These are phyloP conservation scores for Cirrhinus molitorella DNA, from an alignment of 2,797 vertebrate genomes.

Conservation along the genomic window DNA sequence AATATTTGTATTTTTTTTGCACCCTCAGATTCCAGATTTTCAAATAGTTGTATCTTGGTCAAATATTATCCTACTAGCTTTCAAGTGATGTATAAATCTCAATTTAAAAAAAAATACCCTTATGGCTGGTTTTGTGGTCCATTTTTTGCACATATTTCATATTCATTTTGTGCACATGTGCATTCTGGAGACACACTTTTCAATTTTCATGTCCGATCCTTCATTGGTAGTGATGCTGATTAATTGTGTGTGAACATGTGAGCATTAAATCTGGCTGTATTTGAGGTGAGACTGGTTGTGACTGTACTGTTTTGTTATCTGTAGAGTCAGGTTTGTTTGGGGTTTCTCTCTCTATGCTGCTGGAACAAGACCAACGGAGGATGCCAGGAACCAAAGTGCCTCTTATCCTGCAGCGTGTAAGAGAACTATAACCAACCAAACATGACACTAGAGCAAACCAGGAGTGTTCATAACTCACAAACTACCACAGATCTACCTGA, in stretches of 20 bases:
- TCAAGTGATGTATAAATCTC: too few relatives aligned
- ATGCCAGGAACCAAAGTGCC: constrained; percentile 87
- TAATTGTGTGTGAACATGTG: not conserved
- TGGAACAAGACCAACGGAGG: constrained; percentile 94
- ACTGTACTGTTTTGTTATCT: not conserved
- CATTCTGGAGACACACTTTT: not conserved
- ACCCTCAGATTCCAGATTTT: too few relatives aligned
- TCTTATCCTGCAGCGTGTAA: constrained; percentile 90
- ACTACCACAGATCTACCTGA: not conserved
- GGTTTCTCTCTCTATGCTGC: constrained; percentile 84
- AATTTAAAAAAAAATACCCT: too few relatives aligned
- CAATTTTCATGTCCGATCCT: not conserved
- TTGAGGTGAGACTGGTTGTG: not conserved
- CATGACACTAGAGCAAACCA: not conserved
- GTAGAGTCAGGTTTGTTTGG: constrained; percentile 92
- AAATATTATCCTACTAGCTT: too few relatives aligned
- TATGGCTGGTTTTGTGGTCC: too few relatives aligned
- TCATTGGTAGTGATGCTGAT: not conserved
- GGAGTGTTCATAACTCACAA: not conserved
- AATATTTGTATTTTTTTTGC: not conserved
- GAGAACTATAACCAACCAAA: constrained; percentile 16
- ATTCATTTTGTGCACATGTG: not conserved
- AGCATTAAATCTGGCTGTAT: not conserved
- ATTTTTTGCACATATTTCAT: not conserved
- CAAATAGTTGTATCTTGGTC: too few relatives aligned